Evolutionary conservation across 2,797 vertebrate species (phyloP).

Genomic region (Xyrichtys novacula): DNA sequence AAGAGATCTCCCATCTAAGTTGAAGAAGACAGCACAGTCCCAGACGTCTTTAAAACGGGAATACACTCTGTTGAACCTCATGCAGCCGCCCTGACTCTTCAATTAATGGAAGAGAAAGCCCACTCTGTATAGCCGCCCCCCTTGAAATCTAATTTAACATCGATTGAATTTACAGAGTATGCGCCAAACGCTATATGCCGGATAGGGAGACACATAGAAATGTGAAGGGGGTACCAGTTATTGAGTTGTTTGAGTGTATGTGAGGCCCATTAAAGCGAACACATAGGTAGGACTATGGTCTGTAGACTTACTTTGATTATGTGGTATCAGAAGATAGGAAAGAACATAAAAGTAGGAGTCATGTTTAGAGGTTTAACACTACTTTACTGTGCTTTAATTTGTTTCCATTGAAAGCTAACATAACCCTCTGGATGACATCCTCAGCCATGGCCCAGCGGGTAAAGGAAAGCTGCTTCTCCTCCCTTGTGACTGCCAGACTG

Average conservation of each 20-base stretch:
- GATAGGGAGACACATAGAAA: constrained; percentile 15
- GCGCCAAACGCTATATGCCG: constrained; percentile 19
- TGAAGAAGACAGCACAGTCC: neutral
- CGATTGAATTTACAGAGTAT: constrained; percentile 67
- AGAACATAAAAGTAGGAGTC: constrained; percentile 2
- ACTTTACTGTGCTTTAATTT: constrained; percentile 12
- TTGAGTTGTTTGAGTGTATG: constrained; percentile 24
- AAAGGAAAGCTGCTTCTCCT: constrained; percentile 23
- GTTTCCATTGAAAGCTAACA: neutral
- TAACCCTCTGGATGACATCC: constrained; percentile 6
- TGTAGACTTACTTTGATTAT: neutral
- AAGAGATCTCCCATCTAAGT: neutral
- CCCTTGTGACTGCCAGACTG: constrained; percentile 29
- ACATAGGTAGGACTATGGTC: neutral
- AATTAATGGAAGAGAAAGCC: constrained; percentile 41
- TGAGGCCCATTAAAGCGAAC: constrained; percentile 3
- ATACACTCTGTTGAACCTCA: constrained; percentile 32
- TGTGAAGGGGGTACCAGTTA: neutral
- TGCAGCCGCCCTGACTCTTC: constrained; percentile 32
- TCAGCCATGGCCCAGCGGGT: constrained; percentile 19
- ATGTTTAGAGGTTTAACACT: neutral
- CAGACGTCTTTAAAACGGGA: constrained; percentile 29
- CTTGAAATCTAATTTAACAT: constrained; percentile 65
- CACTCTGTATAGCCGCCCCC: constrained; percentile 3
- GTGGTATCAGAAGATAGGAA: neutral